A percentile compares a stretch with the other conserved stretches of the same genome.
Evolutionary conservation across 2,113 vertebrate genomes (phyloP).

Genomic region (Caranx ignobilis): DNA sequence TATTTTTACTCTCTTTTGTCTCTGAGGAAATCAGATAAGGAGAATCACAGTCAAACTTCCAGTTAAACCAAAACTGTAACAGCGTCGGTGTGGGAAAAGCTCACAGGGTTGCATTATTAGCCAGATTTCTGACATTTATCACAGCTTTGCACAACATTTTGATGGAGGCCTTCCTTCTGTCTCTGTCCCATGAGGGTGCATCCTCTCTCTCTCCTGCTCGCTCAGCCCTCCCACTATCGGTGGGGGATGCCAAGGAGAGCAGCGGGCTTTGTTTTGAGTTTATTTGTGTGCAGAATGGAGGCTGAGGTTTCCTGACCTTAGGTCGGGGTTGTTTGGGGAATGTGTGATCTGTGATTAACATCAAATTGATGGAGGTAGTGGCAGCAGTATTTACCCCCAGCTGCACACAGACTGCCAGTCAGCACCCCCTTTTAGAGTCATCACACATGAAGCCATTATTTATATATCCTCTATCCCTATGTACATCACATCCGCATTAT

Average conservation of each 20-base stretch:
- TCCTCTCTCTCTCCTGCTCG: constrained; percentile 8
- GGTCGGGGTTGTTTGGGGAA: constrained; percentile 66
- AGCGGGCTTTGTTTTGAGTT: constrained; percentile 73
- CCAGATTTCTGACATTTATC: constrained; percentile 8
- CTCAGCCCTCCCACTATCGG: constrained; percentile 51
- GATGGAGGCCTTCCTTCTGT: constrained; percentile 34
- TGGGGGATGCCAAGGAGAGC: constrained; percentile 60
- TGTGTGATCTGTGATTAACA: constrained; percentile 58
- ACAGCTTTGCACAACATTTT: constrained; percentile 18
- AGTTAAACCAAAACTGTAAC: background rate
- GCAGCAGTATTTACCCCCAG: constrained; percentile 17
- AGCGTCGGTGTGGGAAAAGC: background rate
- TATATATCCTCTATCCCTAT: background rate
- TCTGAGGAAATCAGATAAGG: background rate
- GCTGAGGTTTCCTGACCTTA: constrained; percentile 72
- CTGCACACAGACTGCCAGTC: constrained; percentile 10
- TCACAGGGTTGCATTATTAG: background rate
- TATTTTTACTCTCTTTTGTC: no score
- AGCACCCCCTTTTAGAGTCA: background rate
- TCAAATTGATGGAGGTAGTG: constrained; percentile 28
- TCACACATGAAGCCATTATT: background rate
- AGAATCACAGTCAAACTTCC: background rate
- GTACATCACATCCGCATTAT: constrained; percentile 14
- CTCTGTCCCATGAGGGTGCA: constrained; percentile 23
- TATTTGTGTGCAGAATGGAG: constrained; percentile 74